Base-by-base conservation (phyloP, 2,113 vertebrate species). In the Heterotis niloticus region DNA sequence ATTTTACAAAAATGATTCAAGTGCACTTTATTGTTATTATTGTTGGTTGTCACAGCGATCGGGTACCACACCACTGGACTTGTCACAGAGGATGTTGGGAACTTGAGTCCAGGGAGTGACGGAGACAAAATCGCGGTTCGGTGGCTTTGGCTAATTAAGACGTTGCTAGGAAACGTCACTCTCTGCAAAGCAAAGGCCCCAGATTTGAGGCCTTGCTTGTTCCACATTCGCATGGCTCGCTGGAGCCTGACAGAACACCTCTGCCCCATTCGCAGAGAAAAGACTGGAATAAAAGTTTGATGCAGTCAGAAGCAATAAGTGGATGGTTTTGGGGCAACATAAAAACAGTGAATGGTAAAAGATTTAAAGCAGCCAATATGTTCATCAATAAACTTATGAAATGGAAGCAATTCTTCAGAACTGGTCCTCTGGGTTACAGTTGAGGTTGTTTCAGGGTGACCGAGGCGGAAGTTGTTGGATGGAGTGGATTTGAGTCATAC, bases 11-110 rank as follows among this genome's bases (percentile, higher is more conserved):
- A n/a, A n/a, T n/a, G n/a, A n/a, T n/a, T n/a, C n/a, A n/a, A n/a
- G n/a, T n/a, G n/a, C n/a, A n/a, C n/a, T n/a, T 44, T 44, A 44
- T 44, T 44, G 7, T 44, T 44, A 44, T 44, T 44, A 44, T 44
- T 44, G 7, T 44, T 44, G 84, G 85, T 77, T 83, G 82, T 75
- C 64, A 77, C 69, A 62, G 74, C 80, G 83, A 82, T 84, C 80
- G 79, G 74, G 57, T 71, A 2, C 34, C 77, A 70, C 66, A 72
- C 56, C 64, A 77, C 78, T 14, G 64, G 23, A 78, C 76, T 79
- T 83, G 16, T 77, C 80, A 54, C 52, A n/a, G 18, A 9, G 34
- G 56, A 24, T 77, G 20, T 4, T 62, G 28, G 29, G 26, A 44
- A 54, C 34, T 54, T 11, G 20, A 28, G 13, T n/a, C n/a, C 34